A percentile compares a stretch with the other conserved stretches of the same genome.
Conservation (phyloP, 2,888 invertebrate species). For the Noctua pronuba region DNA sequence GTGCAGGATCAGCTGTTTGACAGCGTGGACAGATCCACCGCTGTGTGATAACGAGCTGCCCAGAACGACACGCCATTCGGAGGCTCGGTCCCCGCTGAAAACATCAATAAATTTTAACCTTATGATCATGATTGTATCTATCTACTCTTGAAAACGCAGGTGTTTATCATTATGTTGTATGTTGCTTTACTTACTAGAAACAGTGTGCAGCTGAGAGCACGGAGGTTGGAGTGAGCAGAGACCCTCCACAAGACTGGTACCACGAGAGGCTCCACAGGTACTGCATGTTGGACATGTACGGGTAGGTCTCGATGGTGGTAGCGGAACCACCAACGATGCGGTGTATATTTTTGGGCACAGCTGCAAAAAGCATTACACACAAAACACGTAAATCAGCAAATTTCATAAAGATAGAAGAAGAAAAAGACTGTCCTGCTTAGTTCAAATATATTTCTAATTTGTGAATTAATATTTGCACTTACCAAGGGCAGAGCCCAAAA, state of each 20-base stretch:
- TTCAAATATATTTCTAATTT: neutral
- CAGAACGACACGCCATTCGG: conserved; percentile 72
- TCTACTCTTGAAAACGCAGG: neutral
- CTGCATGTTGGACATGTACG: conserved; percentile 79
- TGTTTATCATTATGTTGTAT: neutral
- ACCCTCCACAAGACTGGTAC: conserved; percentile 75
- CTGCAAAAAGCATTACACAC: conserved; percentile 62
- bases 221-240: conserved; percentile 69
- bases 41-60: conserved; percentile 64
- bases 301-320: conserved; percentile 73
- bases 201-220: conserved; percentile 80
- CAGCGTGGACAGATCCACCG: conserved; percentile 67
- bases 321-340: conserved; percentile 77
- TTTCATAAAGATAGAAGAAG: neutral
- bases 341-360: conserved; percentile 66
- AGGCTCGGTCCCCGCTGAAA: conserved; percentile 68
- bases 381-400: neutral
- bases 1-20: conserved; percentile 66
- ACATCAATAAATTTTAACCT: neutral
- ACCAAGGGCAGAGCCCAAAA: conserved; percentile 73
- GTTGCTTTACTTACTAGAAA: conserved; percentile 71
- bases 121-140: neutral
- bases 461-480: conserved; percentile 49
- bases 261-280: conserved; percentile 68
- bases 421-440: neutral